These are phyloP conservation scores for Spea bombifrons DNA, from an alignment of 2,113 vertebrate species.

Conservation along the genomic window DNA sequence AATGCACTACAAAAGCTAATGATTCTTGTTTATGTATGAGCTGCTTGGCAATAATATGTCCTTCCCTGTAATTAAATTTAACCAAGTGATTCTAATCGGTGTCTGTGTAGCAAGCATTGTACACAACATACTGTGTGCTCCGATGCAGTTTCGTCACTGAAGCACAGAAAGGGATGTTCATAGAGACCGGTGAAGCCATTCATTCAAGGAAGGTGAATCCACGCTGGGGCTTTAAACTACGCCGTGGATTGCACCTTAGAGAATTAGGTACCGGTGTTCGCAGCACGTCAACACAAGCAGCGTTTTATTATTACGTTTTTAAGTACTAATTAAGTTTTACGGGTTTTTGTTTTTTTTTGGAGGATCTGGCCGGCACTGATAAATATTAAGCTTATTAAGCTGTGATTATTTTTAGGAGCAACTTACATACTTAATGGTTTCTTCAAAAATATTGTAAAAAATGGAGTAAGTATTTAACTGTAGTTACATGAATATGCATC, in stretches of 20 bases:
- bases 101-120: constrained; percentile 46
- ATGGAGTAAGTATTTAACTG: too few species aligned
- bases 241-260: background rate
- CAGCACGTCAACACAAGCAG: too few species aligned
- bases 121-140: constrained; percentile 44
- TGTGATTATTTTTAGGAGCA: too few species aligned
- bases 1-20: constrained; percentile 56
- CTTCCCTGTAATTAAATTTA: constrained; percentile 62
- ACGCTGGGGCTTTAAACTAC: background rate
- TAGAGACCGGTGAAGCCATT: background rate
- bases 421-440: too few species aligned
- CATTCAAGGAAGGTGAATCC: background rate
- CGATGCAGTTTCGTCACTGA: constrained; percentile 3
- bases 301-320: too few species aligned
- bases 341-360: too few species aligned
- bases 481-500: too few species aligned
- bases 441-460: too few species aligned
- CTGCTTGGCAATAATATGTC: constrained; percentile 63
- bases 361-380: too few species aligned
- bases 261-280: background rate
- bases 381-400: too few species aligned
- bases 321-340: too few species aligned
- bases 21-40: constrained; percentile 64
- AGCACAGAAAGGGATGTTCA: constrained; percentile 11
- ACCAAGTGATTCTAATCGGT: constrained; percentile 49